Base-by-base conservation (phyloP, 2,797 vertebrate genomes). In the Danio aesculapii region DNA sequence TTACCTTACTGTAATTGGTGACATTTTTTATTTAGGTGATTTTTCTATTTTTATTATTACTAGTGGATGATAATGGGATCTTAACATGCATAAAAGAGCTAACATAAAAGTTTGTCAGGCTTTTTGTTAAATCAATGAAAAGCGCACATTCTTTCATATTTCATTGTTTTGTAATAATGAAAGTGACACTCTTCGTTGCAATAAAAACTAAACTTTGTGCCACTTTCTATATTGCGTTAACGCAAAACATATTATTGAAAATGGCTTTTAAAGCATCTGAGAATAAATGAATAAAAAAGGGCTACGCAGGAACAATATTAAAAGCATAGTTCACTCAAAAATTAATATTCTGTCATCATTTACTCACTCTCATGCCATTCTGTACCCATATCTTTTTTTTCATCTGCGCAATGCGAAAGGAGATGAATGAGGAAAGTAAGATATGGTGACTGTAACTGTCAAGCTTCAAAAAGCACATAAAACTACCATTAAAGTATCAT, bases 381-480 rank as follows among this genome's bases (percentile, higher is more conserved):
- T 11, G 55, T 55, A 55, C 10, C 68, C 50, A 13, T 70, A 30
- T 17, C n/a, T 55, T 70, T 68, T 47, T 68, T 4, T 12, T 17
- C 39, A 72, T 57, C 52, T 4, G 39, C 19, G 69, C 39, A 72
- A 57, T 0, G 11, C 52, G 19, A 57, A 57, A 57, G 41, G 41
- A 72, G 69, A 69, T 69, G 13, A 21, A 71, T 57, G 52, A 44
- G 39, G 39, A 11, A 72, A 13, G 52, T 57, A 52, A 72, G 39
- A n/a, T 30, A 72, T 72, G 52, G 39, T 72, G 69, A 44, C 14
- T 57, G 16, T 72, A 44, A 57, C 41, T 57, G 39, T 72, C 39
- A 72, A 53, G 69, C 69, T 72, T 41, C 69, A 72, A 72, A 72
- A 72, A 72, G 52, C 52, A 72, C 69, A 72, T 72, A 72, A 72